phyloP scores from a whole-genome alignment of 1,140 invertebrate species.

The Eurosta solidaginis region DNA sequence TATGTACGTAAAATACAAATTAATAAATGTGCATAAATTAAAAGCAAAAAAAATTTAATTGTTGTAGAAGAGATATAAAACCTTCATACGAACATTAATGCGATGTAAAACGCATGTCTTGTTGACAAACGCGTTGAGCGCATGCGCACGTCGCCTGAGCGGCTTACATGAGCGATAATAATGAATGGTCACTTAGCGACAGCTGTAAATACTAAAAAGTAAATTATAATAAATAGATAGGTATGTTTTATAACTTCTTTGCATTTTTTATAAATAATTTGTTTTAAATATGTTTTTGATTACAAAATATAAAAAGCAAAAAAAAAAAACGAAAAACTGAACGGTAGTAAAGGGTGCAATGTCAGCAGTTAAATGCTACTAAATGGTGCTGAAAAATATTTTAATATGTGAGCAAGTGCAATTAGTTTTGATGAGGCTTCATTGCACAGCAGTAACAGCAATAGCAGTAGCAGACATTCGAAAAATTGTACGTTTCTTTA shows the following conservation, averaged over 20 bases:
- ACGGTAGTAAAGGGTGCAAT: background rate
- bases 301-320: background rate
- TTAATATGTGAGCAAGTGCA: background rate
- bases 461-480: background rate
- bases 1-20: background rate
- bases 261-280: constrained; percentile 12
- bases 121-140: background rate
- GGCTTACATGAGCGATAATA: background rate
- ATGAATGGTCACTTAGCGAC: background rate
- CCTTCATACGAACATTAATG: background rate
- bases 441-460: background rate
- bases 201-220: background rate
- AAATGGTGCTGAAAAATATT: background rate
- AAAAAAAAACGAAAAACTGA: background rate
- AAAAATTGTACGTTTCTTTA: background rate
- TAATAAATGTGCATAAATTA: constrained; percentile 22
- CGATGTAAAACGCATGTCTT: background rate
- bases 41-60: constrained; percentile 19
- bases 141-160: background rate
- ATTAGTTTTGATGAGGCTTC: background rate
- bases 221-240: constrained; percentile 19
- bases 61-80: background rate
- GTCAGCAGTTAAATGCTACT: background rate
- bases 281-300: background rate
- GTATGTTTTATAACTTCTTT: constrained; percentile 7